Base-by-base conservation (phyloP, 2,888 invertebrate genomes). In the Spisula subtruncata region DNA sequence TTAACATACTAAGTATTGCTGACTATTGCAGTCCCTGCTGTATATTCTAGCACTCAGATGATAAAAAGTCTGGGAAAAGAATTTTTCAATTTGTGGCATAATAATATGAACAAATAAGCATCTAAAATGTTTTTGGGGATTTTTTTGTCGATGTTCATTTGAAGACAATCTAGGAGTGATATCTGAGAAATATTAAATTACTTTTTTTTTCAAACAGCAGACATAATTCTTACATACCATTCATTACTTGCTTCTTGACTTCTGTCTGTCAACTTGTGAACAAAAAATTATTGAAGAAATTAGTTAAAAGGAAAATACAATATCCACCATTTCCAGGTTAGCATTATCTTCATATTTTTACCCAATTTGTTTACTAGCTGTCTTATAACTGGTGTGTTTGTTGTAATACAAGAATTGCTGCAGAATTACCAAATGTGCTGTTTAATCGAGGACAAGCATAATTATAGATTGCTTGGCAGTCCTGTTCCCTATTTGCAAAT, bases 41-140 rank as follows among this genome's bases (percentile, higher is more conserved):
- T 75, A 35, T 75, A 35, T 75, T 75, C 75, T 14, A 12, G 6
- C 2, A 25, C 60, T 66, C 60, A 8, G n/a, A n/a, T n/a, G 25
- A 66, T 25, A 35, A 60, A n/a, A 75, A 75, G 75, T 75, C 75
- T 75, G 75, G 75, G 32, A 71, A 75, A 32, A 75, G 75, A 35
- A 32, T 75, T 51, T 51, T 66, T n/a, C n/a, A n/a, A 25, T 66
- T 25, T n/a, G 25, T 66, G 25, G 25, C 60, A 66, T 66, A 25
- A 66, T 66, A n/a, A 25, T 66, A 10, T 66, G 25, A 66, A 25
- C 25, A 66, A 66, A 10, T 66, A 66, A 66, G 60, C 25, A 25
- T 66, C 60, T 66, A 25, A 66, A 25, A 66, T 66, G 60, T 1
- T 66, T 66, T 66, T 25, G 0, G 6, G 56, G 10, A 51, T 51